A percentile compares a stretch with the other conserved stretches of the same genome.
phyloP scores from a whole-genome alignment of 2,888 invertebrate genomes.

The Nomada goodeniana region DNA sequence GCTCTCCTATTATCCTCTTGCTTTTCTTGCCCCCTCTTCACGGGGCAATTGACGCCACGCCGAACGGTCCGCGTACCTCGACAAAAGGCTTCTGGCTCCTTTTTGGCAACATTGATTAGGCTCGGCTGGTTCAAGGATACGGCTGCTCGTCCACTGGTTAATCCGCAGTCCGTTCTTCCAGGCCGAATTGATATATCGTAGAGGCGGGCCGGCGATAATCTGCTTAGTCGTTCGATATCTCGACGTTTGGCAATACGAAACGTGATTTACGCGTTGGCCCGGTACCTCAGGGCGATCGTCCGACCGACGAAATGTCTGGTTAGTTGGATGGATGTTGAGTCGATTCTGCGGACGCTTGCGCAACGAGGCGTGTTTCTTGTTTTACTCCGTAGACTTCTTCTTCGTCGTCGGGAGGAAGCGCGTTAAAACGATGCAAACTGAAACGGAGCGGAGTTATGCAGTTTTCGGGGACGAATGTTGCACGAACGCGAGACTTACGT shows the following conservation, averaged over 20 bases:
- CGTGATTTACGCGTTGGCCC: conserved; percentile 13
- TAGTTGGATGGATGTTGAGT: background rate
- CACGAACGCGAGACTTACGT: conserved; percentile 64
- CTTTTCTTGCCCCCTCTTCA: background rate
- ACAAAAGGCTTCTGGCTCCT: background rate
- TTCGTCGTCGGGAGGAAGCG: conserved; percentile 62
- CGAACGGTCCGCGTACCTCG: background rate
- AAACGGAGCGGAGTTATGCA: conserved; percentile 32
- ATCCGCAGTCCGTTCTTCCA: conserved; percentile 14
- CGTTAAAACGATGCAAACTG: conserved; percentile 72
- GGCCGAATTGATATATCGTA: background rate
- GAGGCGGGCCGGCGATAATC: conserved; percentile 19
- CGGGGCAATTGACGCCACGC: too few relatives aligned
- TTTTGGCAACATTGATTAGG: background rate
- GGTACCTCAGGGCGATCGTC: background rate
- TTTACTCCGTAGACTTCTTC: conserved; percentile 57
- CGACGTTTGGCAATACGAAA: background rate
- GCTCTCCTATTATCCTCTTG: background rate
- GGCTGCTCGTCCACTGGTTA: background rate
- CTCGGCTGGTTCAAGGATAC: background rate
- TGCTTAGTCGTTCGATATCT: conserved; percentile 1
- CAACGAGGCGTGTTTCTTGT: background rate
- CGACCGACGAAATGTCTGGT: conserved; percentile 1
- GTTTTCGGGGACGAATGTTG: background rate
- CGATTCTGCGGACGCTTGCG: background rate